Evolutionary conservation across 2,888 invertebrate genomes (phyloP), one percentile per base, ranked within the genome.

Genomic region (Leptogaster cylindrica): DNA sequence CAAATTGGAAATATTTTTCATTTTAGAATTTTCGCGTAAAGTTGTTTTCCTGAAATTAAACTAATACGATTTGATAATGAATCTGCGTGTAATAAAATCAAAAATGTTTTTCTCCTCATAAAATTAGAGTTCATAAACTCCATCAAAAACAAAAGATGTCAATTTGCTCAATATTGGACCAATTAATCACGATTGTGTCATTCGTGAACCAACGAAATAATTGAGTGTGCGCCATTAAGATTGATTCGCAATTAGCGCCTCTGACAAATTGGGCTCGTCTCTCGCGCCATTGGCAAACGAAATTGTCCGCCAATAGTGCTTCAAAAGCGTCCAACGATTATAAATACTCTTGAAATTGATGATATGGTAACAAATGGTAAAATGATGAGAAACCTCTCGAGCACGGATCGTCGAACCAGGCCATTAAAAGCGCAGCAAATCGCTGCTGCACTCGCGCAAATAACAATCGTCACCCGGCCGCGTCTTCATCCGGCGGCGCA

Each of bases 281-380:
- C 61, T 44, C 61, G 31, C 28, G 44, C 44, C 61, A 27, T 61
- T 44, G 44, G 44, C 44, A 41, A 61, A n/a, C 23, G 3, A 31
- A 41, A 8, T 23, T 39, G 18, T 44, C 44, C 44, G 61, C 44
- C 61, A 41, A 61, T 44, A 16, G 28, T 27, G 27, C 18, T 44
- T 27, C 25, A 58, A 25, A 58, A 58, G 27, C 33, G 41, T 61
- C 25, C 48, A 69, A 69, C 69, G 66, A 69, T 69, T 69, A 69
- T 65, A 69, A 67, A 69, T 69, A 50, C 55, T 28, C 44, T 61
- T 65, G 50, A 67, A 67, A 69, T 67, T 67, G 69, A 67, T 69
- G 66, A 67, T 67, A 69, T 69, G 65, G 50, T 67, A 65, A 69
- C 64, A 69, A 69, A 69, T 69, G 65, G 55, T 48, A 31, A 58